Evolutionary conservation across 1,140 invertebrate genomes (phyloP), one percentile per base, ranked within the genome.

Genomic region (Bicyclus anynana): DNA sequence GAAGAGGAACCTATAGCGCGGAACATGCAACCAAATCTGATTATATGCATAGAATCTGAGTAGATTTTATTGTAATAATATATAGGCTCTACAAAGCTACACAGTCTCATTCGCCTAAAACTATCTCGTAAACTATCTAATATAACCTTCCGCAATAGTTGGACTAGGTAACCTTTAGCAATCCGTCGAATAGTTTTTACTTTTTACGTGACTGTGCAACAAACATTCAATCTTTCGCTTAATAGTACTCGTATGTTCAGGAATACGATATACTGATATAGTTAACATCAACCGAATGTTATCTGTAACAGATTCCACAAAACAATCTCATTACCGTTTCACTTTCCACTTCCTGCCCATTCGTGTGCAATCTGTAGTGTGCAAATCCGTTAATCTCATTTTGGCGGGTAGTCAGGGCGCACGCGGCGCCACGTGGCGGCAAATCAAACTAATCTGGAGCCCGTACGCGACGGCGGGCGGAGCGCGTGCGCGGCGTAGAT

Each of bases 281-380:
- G 33, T 10, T 33, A 33, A 12, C 29, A 47, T 5, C 10, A 2
- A 46, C 16, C 21, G n/a, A 33, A 33, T 50, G 16, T 33, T 5
- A 6, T 37, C 18, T 37, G 13, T 35, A 51, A 17, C 33, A 37
- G 53, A 69, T 57, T 72, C 77, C 76, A 81, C 74, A 44, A 44
- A 82, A 77, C 72, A 74, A 78, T 81, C 80, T 83, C 76, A 85
- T 85, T 84, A 84, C 77, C 78, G 80, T 85, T 87, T 87, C 84
- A 87, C 82, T 87, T 85, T 84, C 84, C 84, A 85, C 84, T 86
- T 87, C 82, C 83, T 84, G 80, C 68, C 56, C 72, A 84, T 87
- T 86, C 80, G 83, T 84, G 84, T 87, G 83, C 84, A 87, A 87
- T 87, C 82, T 87, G 84, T 87, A 87, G 83, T 85, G 83, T 80